phyloP scores from a whole-genome alignment of 2,113 vertebrate species.

The Entomyzon cyanotis region DNA sequence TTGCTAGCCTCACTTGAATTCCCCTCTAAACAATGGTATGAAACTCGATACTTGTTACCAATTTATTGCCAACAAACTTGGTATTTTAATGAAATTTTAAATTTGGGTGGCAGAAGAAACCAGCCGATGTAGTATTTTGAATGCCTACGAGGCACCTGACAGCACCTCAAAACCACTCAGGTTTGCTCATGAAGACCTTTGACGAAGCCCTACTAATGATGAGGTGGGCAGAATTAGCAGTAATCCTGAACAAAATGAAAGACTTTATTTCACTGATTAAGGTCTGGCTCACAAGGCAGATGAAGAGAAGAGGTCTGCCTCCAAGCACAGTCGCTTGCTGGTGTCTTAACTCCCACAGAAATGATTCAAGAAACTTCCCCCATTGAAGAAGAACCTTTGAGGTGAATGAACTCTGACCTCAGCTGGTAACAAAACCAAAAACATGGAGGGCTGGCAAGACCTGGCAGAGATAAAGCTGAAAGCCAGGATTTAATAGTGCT shows the following conservation, averaged over 20 bases:
- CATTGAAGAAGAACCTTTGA: conserved; percentile 34
- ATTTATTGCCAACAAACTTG: background rate
- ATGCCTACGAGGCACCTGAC: background rate
- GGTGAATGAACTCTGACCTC: conserved; percentile 30
- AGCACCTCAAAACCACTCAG: background rate
- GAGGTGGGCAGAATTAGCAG: background rate
- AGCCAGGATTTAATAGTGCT: conserved; percentile 36
- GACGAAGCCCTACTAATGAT: background rate
- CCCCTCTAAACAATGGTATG: background rate
- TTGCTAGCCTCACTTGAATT: background rate
- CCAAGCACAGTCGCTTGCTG: background rate
- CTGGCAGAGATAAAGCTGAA: conserved; percentile 24
- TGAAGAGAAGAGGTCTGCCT: conserved; percentile 4
- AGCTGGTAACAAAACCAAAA: conserved; percentile 48
- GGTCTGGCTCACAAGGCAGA: background rate
- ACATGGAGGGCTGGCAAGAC: conserved; percentile 22
- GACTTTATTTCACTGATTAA: background rate
- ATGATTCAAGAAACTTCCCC: conserved; percentile 15
- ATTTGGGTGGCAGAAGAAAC: background rate
- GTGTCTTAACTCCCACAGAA: background rate
- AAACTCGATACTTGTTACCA: background rate
- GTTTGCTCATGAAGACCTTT: background rate
- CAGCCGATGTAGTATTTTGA: background rate
- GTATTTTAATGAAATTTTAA: background rate
- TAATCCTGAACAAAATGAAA: background rate